Evolutionary conservation across 2,113 vertebrate species (phyloP).

Genomic region (Takifugu bimaculatus): DNA sequence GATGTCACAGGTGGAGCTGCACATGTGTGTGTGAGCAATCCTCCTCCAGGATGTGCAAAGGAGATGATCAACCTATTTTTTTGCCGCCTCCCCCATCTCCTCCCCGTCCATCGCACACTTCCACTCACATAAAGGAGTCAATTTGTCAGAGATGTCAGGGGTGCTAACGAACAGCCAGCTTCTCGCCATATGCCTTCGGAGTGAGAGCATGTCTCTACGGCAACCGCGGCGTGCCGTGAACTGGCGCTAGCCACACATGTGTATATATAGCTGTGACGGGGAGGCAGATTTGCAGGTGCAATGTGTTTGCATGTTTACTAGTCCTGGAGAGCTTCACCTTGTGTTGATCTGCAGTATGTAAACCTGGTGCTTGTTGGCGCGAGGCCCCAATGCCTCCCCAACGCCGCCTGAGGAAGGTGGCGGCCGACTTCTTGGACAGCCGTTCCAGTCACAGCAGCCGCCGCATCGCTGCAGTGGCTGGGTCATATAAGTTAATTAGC

Average conservation of each 20-base stretch:
- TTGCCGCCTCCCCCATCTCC: conserved; percentile 11
- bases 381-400: conserved; percentile 12
- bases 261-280: conserved; percentile 31
- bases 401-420: conserved; percentile 35
- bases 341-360: background rate
- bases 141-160: conserved; percentile 79
- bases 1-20: conserved; percentile 43
- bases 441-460: conserved; percentile 54
- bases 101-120: conserved; percentile 55
- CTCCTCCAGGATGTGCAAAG: conserved; percentile 44
- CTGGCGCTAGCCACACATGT: conserved; percentile 29
- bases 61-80: conserved; percentile 52
- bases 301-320: conserved; percentile 7
- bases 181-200: conserved; percentile 48
- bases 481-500: conserved; percentile 72
- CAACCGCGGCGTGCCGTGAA: conserved; percentile 32
- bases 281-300: conserved; percentile 22
- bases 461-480: conserved; percentile 27
- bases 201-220: conserved; percentile 24
- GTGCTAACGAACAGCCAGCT: conserved; percentile 68
- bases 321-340: background rate
- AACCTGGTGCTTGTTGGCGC: background rate
- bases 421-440: conserved; percentile 60
- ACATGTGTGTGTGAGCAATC: conserved; percentile 10
- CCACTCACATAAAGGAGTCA: conserved; percentile 76